phyloP scores from a whole-genome alignment of 1,140 invertebrate species.

The Halesus radiatus region DNA sequence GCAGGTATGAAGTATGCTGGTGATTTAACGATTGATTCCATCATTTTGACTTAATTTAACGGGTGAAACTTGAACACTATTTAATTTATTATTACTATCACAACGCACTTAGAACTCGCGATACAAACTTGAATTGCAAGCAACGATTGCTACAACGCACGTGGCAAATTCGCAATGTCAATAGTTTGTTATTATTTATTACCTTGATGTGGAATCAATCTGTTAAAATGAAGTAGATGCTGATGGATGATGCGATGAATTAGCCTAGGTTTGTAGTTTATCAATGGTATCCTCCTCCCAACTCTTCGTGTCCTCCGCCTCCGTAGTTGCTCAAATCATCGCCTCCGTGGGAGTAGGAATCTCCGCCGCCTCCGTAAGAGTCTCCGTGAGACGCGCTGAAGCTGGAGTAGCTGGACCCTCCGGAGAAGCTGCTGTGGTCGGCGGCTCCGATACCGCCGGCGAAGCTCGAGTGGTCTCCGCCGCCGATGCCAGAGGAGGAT shows the following conservation, averaged over 20 bases:
- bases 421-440: conserved; percentile 60
- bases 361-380: conserved; percentile 59
- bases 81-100: no score
- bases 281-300: conserved; percentile 34
- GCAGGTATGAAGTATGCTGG: no score
- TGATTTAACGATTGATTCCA: no score
- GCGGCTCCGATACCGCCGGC: conserved; percentile 58
- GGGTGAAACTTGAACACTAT: no score
- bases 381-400: conserved; percentile 63
- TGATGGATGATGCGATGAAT: neutral
- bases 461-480: conserved; percentile 59
- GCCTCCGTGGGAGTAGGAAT: conserved; percentile 60
- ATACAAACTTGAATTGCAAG: neutral
- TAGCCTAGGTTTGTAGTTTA: neutral
- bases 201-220: conserved; percentile 23
- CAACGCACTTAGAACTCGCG: neutral
- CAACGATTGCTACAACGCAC: conserved; percentile 3
- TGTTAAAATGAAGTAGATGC: neutral
- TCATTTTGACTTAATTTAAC: no score
- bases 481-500: conserved; percentile 42
- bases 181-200: neutral
- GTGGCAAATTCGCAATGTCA: conserved; percentile 7
- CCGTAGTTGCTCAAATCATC: conserved; percentile 55
- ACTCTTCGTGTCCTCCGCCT: neutral
- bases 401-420: conserved; percentile 61